Conservation (phyloP, 2,113 vertebrate species). For the Rhagologus leucostigma region DNA sequence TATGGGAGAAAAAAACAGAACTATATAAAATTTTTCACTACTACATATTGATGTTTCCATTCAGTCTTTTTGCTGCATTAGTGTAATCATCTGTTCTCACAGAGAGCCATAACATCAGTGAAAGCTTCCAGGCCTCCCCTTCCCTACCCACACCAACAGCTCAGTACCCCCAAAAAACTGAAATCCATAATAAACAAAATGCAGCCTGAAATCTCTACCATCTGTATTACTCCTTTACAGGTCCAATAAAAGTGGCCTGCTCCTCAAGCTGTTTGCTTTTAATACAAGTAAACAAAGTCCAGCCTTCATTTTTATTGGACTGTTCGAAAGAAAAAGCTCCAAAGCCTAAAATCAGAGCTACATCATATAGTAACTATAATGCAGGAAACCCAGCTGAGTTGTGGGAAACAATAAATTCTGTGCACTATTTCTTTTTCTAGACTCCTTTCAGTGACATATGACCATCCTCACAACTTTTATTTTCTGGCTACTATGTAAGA, state of each 20-base stretch:
- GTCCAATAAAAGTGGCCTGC: not conserved
- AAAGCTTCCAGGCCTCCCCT: not conserved
- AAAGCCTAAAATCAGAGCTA: not conserved
- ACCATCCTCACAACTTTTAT: not conserved
- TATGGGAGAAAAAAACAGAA: not conserved
- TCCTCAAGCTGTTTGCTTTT: not conserved
- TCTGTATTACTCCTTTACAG: not conserved
- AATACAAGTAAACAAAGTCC: constrained; percentile 18
- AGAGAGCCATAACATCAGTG: not conserved
- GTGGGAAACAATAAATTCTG: not conserved
- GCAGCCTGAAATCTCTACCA: not conserved
- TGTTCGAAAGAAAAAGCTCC: not conserved
- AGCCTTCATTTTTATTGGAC: not conserved
- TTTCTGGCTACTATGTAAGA: not conserved
- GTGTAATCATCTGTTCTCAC: not conserved
- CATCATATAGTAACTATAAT: not conserved
- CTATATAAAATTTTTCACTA: not conserved
- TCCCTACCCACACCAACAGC: not conserved
- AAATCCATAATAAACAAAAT: not conserved
- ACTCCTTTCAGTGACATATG: not conserved
- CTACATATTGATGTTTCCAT: not conserved
- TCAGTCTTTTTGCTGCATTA: not conserved
- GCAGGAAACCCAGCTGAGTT: not conserved
- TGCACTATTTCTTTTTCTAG: not conserved
- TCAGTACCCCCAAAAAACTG: not conserved